Base-by-base conservation (phyloP, 1,140 invertebrate species). In the Drosophila gunungcola region DNA sequence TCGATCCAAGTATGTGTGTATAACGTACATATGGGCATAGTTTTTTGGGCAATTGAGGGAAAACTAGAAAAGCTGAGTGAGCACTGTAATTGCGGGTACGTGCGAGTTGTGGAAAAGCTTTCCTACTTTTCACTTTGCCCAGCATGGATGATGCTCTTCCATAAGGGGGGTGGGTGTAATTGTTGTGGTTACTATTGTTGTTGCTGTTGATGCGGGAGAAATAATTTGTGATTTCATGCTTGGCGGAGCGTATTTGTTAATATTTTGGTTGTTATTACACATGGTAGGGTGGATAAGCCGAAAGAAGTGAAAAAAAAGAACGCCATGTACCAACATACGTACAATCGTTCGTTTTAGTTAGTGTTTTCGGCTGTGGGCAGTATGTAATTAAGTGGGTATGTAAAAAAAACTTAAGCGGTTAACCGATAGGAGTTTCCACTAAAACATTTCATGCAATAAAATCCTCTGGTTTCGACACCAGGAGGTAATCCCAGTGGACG, bases 191-290 rank as follows among this genome's bases (percentile, higher is more conserved):
- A 34, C 43, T 9, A 27, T 58, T 62, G 48, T 58, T 62, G 48
- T 46, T 70, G 63, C 42, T 56, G 65, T 68, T 70, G 60, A 72
- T 34, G 55, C 56, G 63, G 74, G 36, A 62, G 60, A 75, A 75
- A 78, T 79, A 88, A 83, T 62, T 85, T 70, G 73, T 84, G 80
- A 90, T 90, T 90, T 90, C 86, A 90, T 82, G 88, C 86, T 90
- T 69, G 48, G 58, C 63, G 67, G 81, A 90, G 86, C 86, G 73
- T 82, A 83, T 90, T 90, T 83, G 76, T 90, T 90, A 90, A 80
- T 86, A 90, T 90, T 88, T 88, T 76, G 84, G 72, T 80, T 73
- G 73, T 89, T 88, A 88, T 82, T 81, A 81, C 75, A 83, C 62
- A 86, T 43, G 42, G 64, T 57, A 41, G 21, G 61, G n/a, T 46